Conservation (phyloP, 2,888 invertebrate genomes). For the Schizotus pectinicornis region DNA sequence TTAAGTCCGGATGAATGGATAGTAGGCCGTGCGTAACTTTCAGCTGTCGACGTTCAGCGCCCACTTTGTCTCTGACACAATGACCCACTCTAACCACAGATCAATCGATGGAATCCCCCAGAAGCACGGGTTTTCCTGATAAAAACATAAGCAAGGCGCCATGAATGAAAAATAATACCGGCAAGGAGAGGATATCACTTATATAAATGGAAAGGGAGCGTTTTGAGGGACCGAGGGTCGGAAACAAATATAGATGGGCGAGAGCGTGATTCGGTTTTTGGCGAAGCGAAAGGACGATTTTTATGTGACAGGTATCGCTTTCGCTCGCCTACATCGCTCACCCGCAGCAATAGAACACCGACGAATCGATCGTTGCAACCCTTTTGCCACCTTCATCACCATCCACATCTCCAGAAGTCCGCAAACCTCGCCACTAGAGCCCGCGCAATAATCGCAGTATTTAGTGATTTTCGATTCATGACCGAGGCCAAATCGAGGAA, state of each 20-base stretch:
- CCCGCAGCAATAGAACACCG: no score
- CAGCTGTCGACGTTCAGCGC: constrained; percentile 33
- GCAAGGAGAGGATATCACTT: constrained; percentile 12
- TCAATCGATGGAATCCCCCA: constrained; percentile 21
- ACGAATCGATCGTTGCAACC: no score
- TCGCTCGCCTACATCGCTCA: no score
- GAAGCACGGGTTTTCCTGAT: constrained; percentile 3
- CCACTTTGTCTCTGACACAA: constrained; percentile 36
- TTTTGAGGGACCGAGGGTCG: constrained; percentile 6
- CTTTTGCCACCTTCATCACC: no score
- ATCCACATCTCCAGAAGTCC: no score
- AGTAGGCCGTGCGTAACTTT: constrained; percentile 36
- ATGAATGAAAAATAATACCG: constrained; percentile 20
- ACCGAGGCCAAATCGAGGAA: no score
- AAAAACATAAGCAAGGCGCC: constrained; percentile 21
- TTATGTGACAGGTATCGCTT: background rate
- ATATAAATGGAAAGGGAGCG: constrained; percentile 19
- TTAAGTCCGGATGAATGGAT: constrained; percentile 33
- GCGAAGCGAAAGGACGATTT: constrained; percentile 3
- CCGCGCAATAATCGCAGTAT: no score
- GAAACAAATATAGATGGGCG: constrained; percentile 11
- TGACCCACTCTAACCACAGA: constrained; percentile 27
- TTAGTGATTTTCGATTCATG: no score
- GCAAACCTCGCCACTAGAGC: no score
- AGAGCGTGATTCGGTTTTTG: constrained; percentile 6